Evolutionary conservation across 2,113 vertebrate species (phyloP).

Genomic region (Mormyrus iriodes): DNA sequence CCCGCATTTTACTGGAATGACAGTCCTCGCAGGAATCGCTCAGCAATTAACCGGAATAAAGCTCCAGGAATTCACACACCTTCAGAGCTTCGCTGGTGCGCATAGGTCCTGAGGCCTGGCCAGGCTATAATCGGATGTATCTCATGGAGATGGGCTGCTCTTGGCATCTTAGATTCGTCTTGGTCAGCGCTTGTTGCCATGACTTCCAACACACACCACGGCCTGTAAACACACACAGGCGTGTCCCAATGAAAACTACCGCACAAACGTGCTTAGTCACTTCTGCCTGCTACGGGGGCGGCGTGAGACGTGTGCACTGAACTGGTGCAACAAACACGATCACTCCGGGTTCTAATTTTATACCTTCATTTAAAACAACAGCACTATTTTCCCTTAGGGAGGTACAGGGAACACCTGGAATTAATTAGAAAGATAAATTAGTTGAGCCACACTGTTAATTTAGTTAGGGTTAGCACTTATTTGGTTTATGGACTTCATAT

Average conservation of each 20-base stretch:
- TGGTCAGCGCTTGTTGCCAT: slow-evolving; percentile 22
- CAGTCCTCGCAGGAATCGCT: not conserved
- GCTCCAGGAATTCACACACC: not conserved
- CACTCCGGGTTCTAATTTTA: not conserved
- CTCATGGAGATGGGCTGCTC: not conserved
- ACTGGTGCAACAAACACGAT: slow-evolving; percentile 3
- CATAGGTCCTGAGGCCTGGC: not conserved
- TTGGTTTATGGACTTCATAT: slow-evolving; percentile 12
- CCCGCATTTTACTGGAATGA: not conserved
- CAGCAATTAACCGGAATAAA: not conserved
- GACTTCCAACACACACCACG: not conserved
- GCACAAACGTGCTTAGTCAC: not conserved
- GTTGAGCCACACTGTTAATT: not conserved
- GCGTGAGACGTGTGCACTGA: not conserved
- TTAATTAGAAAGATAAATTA: slow-evolving; percentile 10
- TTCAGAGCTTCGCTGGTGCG: not conserved
- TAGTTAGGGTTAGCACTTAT: not conserved
- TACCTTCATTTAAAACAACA: not conserved
- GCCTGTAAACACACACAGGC: slow-evolving; percentile 6
- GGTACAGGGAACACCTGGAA: not conserved
- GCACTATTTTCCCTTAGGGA: not conserved
- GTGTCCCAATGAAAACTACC: not conserved
- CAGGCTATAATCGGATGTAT: not conserved
- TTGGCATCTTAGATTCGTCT: slow-evolving; percentile 5
- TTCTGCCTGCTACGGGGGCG: not conserved